Conservation (phyloP, 2,797 vertebrate species). For the Mormyrus proboscirostris region DNA sequence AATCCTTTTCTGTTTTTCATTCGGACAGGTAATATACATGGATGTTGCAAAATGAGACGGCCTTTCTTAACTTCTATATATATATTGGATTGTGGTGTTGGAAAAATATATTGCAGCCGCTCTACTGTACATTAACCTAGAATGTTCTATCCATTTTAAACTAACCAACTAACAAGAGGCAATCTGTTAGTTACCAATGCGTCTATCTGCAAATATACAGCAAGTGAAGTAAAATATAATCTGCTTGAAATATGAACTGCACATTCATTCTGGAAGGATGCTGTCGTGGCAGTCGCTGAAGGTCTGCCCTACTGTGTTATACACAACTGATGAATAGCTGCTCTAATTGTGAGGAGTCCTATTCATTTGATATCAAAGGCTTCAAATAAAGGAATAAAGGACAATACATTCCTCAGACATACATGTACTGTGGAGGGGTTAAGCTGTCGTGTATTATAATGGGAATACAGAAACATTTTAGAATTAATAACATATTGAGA, state of each 20-base stretch:
- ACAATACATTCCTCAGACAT: neutral
- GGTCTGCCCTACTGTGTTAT: neutral
- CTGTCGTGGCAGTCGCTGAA: neutral
- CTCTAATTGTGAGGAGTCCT: slow-evolving; percentile 36
- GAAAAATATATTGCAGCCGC: neutral
- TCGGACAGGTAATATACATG: neutral
- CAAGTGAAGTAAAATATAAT: neutral
- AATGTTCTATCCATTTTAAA: neutral
- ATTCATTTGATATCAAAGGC: slow-evolving; percentile 42
- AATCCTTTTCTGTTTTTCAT: neutral
- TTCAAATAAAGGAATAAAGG: slow-evolving; percentile 32
- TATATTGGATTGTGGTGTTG: neutral
- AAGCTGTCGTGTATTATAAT: slow-evolving; percentile 38
- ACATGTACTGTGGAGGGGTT: neutral
- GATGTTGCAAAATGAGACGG: neutral
- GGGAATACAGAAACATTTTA: slow-evolving; percentile 45
- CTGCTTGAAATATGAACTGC: neutral
- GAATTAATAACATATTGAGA: slow-evolving; percentile 53
- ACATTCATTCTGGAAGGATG: neutral
- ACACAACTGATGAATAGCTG: slow-evolving; percentile 24
- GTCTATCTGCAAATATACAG: neutral
- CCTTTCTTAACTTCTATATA: neutral
- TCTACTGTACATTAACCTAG: neutral
- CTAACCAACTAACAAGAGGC: neutral
- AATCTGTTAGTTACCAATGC: neutral